Evolutionary conservation across 2,797 vertebrate species (phyloP).

Genomic region (Pangasius krempfi): DNA sequence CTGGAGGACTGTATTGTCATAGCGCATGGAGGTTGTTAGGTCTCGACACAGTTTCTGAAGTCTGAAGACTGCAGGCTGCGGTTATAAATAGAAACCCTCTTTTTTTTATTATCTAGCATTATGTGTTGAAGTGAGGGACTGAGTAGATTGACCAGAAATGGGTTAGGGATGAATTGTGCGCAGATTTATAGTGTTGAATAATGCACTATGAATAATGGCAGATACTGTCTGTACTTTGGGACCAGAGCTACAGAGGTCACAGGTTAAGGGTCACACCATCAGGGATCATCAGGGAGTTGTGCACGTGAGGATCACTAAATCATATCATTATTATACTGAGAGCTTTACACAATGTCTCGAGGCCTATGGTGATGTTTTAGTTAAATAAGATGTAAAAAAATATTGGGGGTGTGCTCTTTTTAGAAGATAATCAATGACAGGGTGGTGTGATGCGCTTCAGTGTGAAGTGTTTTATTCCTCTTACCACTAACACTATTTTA

Average conservation of each 20-base stretch:
- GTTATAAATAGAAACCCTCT: slow-evolving; percentile 70
- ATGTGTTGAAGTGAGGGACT: slow-evolving; percentile 62
- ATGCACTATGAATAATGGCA: neutral
- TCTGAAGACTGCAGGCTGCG: slow-evolving; percentile 65
- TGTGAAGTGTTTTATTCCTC: neutral
- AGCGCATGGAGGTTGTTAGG: slow-evolving; percentile 68
- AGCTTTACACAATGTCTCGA: neutral
- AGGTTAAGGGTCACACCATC: neutral
- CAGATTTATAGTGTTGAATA: neutral
- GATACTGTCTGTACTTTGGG: neutral
- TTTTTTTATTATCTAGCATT: slow-evolving; percentile 40
- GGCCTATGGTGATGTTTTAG: neutral
- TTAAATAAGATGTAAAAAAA: neutral
- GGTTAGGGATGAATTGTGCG: neutral
- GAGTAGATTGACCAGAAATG: slow-evolving; percentile 36
- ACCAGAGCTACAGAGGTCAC: neutral
- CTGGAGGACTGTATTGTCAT: slow-evolving; percentile 34
- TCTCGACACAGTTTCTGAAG: slow-evolving; percentile 74
- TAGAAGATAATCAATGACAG: neutral
- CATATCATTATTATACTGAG: neutral
- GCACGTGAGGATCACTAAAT: neutral
- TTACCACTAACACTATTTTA: neutral
- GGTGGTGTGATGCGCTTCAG: too few species aligned
- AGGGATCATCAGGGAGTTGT: neutral
- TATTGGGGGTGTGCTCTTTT: neutral